Evolutionary conservation across 2,888 invertebrate genomes (phyloP), one percentile per base, ranked within the genome.

Genomic region (Agelastica alni): DNA sequence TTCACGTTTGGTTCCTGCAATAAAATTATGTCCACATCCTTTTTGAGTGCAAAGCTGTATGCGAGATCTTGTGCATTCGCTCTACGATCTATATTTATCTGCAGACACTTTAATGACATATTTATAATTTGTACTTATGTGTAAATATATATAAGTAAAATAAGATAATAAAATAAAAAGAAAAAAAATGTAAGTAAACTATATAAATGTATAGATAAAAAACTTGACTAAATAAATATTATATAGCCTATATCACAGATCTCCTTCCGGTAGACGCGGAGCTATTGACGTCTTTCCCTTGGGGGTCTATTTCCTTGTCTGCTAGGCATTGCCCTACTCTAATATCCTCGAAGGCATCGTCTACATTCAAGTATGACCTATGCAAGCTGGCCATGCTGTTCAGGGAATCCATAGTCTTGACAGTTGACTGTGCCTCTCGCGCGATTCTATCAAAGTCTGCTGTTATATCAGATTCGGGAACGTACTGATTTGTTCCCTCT

Each of bases 1-100:
- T 31, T 7, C 10, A 5, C 39, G 16, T 53, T 53, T 2, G 53
- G 53, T 47, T 53, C 53, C 4, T 37, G 37, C n/a, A 53, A 13
- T 9, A 47, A 16, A 2, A 46, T 26, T 7, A 53, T 47, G 12
- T 46, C 53, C 3, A n/a, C 14, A 10, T 53, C n/a, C 7, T 16
- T 1, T 31, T 47, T 16, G 20, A 12, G 12, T 4, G 47, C 32
- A 6, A 30, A 17, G 13, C 9, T 43, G 2, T 12, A 9, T 5
- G 44, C 14, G 18, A 48, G 16, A 10, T 53, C 42, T 2, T 42
- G 48, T 10, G 48, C 39, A 7, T 22, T 41, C n/a, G 17, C n/a
- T 9, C 41, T 41, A 2, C 48, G 22, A n/a, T 36, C 54, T 6
- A 42, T 28, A 26, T 54, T 54, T 16, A 31, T 54, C 26, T 53